Base-by-base conservation (phyloP, 2,113 vertebrate genomes). In the Dryoscopus gambensis region DNA sequence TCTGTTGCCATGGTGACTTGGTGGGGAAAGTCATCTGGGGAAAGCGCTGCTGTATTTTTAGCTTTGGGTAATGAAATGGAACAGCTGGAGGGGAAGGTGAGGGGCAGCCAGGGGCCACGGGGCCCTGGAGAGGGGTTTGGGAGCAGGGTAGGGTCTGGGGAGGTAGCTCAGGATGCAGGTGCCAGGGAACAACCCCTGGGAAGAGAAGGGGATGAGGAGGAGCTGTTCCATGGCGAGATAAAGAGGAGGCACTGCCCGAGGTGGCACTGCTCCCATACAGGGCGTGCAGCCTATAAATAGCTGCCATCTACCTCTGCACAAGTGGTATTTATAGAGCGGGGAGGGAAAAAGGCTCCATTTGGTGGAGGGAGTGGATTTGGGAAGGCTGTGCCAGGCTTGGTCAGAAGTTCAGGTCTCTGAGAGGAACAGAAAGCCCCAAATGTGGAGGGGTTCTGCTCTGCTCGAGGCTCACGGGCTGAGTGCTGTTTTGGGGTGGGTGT, bases 1-100 rank as follows among this genome's bases (percentile, higher is more conserved):
- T 93, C 95, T 50, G 91, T 96, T 95, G 78, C 92, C 90, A 96
- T 96, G 90, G 87, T 0, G 44, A 96, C 75, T 94, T 90, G 57
- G 81, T 83, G 71, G 93, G 82, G 73, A 63, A 86, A 97, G 64
- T 80, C 90, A 49, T 59, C 84, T 77, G 71, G 93, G 96, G 82
- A 94, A 95, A 96, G 84, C 15, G 87, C 71, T n/a, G 93, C 12
- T 71, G 60, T 94, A 96, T 94, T 96, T 97, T 95, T 96, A 96
- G 96, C 93, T 75, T 77, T 80, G 56, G 60, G 47, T 92, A 93
- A 89, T 89, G 84, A 84, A 75, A 92, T 81, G 64, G 27, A 90
- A 88, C 87, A 93, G 92, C 93, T 94, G 93, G 95, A 94, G 87
- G 67, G 55, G 70, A 93, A 94, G 87, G 64, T 91, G 78, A 90